Base-by-base conservation (phyloP, 2,113 vertebrate species). In the Pangasianodon gigas region DNA sequence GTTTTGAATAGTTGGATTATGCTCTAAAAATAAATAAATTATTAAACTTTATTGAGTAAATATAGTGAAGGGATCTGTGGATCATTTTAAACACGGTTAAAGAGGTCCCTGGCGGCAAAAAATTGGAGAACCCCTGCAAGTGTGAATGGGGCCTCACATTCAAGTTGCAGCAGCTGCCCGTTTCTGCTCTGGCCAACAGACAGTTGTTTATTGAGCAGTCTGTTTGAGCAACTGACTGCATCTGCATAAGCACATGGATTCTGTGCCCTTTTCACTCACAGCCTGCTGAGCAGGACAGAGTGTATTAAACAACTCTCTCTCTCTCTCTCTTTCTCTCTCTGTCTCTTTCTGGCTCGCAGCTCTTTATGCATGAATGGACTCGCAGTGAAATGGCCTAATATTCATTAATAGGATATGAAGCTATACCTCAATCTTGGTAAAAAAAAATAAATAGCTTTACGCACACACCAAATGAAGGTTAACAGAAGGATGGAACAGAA, bases 141-240 rank as follows among this genome's bases (percentile, higher is more conserved):
- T 44, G 44, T 51, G 46, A 80, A 65, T 60, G 44, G 46, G 52
- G 48, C 48, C n/a, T 75, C 52, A 52, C 32, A 87, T 56, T 75
- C 18, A 56, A 84, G 32, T 19, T 58, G 6, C 41, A n/a, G 74
- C 89, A 90, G 91, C 91, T 91, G 89, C 65, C 80, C 13, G 56
- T 44, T 32, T 80, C 89, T 81, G 54, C 77, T 87, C 81, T 67
- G 83, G 86, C 51, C 88, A 62, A 67, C 89, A 91, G 85, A 91
- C 85, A 86, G 60, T 56, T 85, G 89, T 56, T 89, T 84, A 88
- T 92, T 93, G 91, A 93, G 84, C 91, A 92, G 87, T 89, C 87
- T 90, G 87, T 92, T 84, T 46, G 65, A 85, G 87, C 91, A 86
- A 89, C 87, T 91, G 77, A 89, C 87, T 89, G 83, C 85, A 89